A percentile compares a stretch with the other conserved stretches of the same genome.
phyloP scores from a whole-genome alignment of 2,888 invertebrate genomes.

The Eupithecia subumbrata region DNA sequence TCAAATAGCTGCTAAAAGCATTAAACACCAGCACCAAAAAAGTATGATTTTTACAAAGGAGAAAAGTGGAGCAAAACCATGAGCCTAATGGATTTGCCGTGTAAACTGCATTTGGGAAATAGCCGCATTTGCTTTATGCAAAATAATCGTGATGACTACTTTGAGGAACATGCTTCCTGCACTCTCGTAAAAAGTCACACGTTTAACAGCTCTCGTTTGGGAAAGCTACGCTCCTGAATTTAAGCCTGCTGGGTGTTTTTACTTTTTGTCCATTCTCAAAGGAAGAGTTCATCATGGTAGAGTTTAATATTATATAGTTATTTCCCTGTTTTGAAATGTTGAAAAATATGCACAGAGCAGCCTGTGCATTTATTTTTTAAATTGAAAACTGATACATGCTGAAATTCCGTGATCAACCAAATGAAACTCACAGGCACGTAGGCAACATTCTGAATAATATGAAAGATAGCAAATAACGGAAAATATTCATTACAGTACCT shows the following conservation, averaged over 20 bases:
- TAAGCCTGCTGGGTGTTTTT: background rate
- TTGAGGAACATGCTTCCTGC: constrained; percentile 47
- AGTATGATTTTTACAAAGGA: constrained; percentile 44
- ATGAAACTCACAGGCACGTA: background rate
- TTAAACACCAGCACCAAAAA: background rate
- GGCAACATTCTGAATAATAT: background rate
- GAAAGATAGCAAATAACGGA: background rate
- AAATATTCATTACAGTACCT: background rate
- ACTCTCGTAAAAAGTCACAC: constrained; percentile 40
- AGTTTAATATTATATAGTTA: background rate
- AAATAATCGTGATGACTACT: constrained; percentile 52
- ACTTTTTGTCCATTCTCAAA: constrained; percentile 6
- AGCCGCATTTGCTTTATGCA: constrained; percentile 53
- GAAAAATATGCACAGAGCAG: too few relatives aligned
- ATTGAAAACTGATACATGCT: background rate
- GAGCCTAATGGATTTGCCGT: constrained; percentile 73
- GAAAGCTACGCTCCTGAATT: background rate
- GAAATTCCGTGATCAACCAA: background rate
- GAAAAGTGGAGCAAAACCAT: constrained; percentile 44
- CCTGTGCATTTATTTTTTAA: background rate
- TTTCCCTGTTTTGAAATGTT: background rate
- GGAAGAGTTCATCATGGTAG: background rate
- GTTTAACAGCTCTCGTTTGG: background rate
- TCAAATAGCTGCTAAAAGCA: background rate
- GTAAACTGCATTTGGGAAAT: constrained; percentile 66